Base-by-base conservation (phyloP, 2,113 vertebrate genomes). In the Phaetusa simplex region DNA sequence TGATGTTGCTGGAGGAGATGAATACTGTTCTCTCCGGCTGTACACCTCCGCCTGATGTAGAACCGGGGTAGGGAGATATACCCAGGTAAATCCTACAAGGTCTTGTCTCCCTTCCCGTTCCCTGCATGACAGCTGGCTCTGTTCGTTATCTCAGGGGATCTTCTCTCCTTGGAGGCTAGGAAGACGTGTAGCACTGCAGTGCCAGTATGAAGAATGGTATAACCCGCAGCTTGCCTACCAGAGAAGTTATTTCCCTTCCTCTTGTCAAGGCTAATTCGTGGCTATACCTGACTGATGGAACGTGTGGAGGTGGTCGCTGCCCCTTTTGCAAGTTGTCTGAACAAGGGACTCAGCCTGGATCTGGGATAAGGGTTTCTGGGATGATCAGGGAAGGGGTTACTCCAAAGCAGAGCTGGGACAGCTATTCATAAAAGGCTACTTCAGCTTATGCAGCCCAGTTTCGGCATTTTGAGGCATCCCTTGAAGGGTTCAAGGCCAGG, bases 291-390 rank as follows among this genome's bases (percentile, higher is more conserved):
- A 50, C 5, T 11, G 70, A 27, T 24, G 1, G 6, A 53, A 40
- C 5, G 17, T 4, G 5, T 4, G 19, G 53, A 62, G 26, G 19
- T 29, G 32, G 22, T 71, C 0, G 0, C 12, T 77, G 64, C 15
- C 12, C 52, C 22, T 50, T 77, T 45, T 21, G 20, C 6, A 20
- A 43, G 22, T 14, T 47, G 24, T 34, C 8, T 50, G 53, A 52
- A 11, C 0, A 3, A 20, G 20, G 23, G 3, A 34, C 47, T 65
- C 12, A 1, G 61, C 27, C 23, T 73, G 42, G 24, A 8, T 45
- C 32, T 82, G 58, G 65, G 32, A 15, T 22, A 7, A 40, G 18
- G 12, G 16, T 52, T 88, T 45, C 52, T 38, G 64, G 34, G 43
- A 18, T 8, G 27, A 8, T 0, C 1, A 6, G n/a, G 27, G 34